These are phyloP conservation scores for Mus spicilegus DNA, from an alignment of 2,113 vertebrate genomes.

Conservation along the genomic window DNA sequence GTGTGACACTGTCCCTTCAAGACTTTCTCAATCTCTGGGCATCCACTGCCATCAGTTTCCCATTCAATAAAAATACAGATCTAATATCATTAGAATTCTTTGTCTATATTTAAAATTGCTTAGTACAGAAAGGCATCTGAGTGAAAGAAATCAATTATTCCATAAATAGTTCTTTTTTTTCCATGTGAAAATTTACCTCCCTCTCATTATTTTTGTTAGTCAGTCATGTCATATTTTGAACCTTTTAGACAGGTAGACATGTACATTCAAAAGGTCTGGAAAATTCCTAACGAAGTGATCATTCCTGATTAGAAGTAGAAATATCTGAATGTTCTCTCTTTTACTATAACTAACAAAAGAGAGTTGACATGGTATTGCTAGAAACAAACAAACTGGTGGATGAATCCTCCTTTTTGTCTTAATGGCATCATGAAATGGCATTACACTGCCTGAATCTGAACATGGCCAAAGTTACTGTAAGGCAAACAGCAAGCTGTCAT, in stretches of 20 bases:
- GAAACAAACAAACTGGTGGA: not conserved
- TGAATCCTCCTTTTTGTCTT: not conserved
- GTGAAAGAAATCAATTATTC: not conserved
- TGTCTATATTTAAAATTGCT: not conserved
- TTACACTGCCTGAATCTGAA: not conserved
- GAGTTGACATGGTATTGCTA: not conserved
- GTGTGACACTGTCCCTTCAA: not conserved
- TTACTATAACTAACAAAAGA: not conserved
- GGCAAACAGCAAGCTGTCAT: not conserved
- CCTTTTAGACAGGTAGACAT: not conserved
- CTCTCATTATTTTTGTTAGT: not conserved
- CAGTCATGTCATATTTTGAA: not conserved
- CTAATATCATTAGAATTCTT: not conserved
- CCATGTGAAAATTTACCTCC: not conserved
- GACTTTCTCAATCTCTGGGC: not conserved
- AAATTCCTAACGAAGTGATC: not conserved
- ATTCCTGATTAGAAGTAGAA: not conserved
- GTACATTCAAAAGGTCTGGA: not conserved
- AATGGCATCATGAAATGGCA: conserved; percentile 18
- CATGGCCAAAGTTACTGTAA: not conserved
- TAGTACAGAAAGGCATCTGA: not conserved
- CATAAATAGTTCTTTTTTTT: not conserved
- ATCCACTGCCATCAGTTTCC: not conserved
- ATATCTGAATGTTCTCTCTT: not conserved
- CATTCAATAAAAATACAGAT: not conserved